Conservation (phyloP, 1,140 invertebrate genomes). For the Chironomus tepperi region DNA sequence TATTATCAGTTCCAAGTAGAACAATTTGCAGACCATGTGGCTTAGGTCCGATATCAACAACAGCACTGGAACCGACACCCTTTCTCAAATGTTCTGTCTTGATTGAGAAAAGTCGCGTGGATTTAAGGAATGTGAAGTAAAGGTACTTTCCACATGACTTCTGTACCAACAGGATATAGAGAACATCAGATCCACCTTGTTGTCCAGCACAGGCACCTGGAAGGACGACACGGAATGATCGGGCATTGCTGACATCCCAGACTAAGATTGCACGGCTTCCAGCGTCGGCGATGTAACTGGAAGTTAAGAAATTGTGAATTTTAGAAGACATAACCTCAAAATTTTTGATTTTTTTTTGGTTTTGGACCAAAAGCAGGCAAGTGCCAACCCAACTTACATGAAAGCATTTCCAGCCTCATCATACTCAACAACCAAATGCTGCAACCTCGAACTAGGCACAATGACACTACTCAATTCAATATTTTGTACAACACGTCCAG, state of each 20-base stretch:
- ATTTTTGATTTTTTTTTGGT: not conserved
- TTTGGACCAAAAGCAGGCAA: not conserved
- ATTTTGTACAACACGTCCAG: conserved; percentile 49
- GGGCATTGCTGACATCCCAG: conserved; percentile 44
- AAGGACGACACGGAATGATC: conserved; percentile 46
- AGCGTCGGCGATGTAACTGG: conserved; percentile 47
- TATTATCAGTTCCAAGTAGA: conserved; percentile 50
- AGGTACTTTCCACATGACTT: conserved; percentile 44
- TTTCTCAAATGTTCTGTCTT: conserved; percentile 42
- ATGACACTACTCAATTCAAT: conserved; percentile 48
- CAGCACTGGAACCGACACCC: conserved; percentile 43
- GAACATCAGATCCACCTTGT: conserved; percentile 42
- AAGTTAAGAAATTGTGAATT: conserved; percentile 26
- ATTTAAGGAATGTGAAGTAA: conserved; percentile 52
- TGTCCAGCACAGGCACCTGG: conserved; percentile 42
- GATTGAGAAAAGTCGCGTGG: conserved; percentile 47
- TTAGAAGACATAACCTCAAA: not conserved
- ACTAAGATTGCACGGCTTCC: conserved; percentile 49
- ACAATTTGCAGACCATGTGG: conserved; percentile 45
- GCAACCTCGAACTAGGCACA: conserved; percentile 46
- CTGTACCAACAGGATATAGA: conserved; percentile 46
- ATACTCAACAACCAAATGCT: conserved; percentile 50
- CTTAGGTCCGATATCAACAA: conserved; percentile 48
- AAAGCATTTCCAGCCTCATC: conserved; percentile 37
- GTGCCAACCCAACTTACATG: conserved; percentile 33